phyloP scores from a whole-genome alignment of 2,113 vertebrate genomes.

The Paralichthys olivaceus region DNA sequence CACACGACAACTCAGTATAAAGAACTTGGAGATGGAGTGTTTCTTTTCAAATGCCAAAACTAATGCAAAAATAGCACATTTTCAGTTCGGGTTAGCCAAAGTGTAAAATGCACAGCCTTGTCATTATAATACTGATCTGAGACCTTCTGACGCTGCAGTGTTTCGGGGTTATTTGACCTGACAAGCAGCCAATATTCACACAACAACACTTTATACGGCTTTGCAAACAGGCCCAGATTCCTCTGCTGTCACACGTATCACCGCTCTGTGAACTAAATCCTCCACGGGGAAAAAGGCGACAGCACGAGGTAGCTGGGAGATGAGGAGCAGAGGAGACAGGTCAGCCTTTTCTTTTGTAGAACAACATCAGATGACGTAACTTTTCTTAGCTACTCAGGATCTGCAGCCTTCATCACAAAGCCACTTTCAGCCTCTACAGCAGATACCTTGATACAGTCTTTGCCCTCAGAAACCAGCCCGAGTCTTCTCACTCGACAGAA shows the following conservation, averaged over 20 bases:
- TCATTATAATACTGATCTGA: background rate
- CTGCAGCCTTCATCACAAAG: background rate
- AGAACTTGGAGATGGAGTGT: background rate
- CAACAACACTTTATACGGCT: background rate
- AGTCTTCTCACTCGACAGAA: background rate
- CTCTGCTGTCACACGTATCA: background rate
- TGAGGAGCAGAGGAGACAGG: background rate
- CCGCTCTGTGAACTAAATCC: background rate
- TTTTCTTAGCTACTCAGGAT: background rate
- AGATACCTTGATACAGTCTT: too few species aligned
- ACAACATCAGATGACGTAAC: background rate
- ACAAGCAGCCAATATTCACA: background rate
- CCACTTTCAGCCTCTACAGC: too few species aligned
- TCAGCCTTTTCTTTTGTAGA: background rate
- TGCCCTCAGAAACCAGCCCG: background rate
- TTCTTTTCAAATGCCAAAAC: too few species aligned
- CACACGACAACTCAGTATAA: slow-evolving; percentile 4
- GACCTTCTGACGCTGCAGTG: background rate
- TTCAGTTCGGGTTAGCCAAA: background rate
- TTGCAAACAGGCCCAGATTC: background rate
- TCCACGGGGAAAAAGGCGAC: background rate
- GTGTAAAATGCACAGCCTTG: background rate
- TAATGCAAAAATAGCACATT: background rate
- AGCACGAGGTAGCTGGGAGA: background rate
- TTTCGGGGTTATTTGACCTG: background rate